Conservation (phyloP, 2,797 vertebrate species). For the Poecilia gillii region DNA sequence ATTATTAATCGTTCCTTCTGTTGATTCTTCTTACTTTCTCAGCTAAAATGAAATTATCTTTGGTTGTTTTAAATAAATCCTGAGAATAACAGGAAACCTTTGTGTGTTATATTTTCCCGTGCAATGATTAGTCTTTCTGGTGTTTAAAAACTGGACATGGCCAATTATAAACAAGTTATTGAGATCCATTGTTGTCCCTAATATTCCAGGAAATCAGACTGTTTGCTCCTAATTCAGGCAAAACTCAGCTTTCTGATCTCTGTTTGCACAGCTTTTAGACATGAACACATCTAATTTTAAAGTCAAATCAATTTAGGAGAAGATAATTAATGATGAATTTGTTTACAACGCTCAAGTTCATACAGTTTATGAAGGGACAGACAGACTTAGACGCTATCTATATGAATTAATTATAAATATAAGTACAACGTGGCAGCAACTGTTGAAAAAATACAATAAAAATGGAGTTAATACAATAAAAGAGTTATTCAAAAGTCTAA, state of each 20-base stretch:
- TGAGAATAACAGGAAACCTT: neutral
- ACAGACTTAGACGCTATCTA: neutral
- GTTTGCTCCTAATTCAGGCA: too few relatives aligned
- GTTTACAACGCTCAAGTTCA: neutral
- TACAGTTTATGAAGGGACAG: neutral
- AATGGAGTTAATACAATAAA: neutral
- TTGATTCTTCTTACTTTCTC: neutral
- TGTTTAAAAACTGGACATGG: neutral
- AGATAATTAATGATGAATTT: neutral
- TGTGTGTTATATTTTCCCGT: too few relatives aligned
- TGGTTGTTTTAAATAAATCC: neutral
- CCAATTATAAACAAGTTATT: conserved; percentile 19
- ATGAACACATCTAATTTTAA: conserved; percentile 21
- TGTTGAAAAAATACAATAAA: neutral
- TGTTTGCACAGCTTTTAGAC: conserved; percentile 26
- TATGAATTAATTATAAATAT: neutral
- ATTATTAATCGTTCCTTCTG: neutral
- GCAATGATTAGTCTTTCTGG: neutral
- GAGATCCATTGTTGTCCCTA: conserved; percentile 44
- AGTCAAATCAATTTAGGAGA: neutral
- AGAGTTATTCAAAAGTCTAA: neutral
- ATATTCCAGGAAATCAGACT: conserved; percentile 36
- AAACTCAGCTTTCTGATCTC: neutral
- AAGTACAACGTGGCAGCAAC: neutral
- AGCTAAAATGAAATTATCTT: neutral